phyloP scores from a whole-genome alignment of 2,888 invertebrate species.

The Mesochorus sp. region DNA sequence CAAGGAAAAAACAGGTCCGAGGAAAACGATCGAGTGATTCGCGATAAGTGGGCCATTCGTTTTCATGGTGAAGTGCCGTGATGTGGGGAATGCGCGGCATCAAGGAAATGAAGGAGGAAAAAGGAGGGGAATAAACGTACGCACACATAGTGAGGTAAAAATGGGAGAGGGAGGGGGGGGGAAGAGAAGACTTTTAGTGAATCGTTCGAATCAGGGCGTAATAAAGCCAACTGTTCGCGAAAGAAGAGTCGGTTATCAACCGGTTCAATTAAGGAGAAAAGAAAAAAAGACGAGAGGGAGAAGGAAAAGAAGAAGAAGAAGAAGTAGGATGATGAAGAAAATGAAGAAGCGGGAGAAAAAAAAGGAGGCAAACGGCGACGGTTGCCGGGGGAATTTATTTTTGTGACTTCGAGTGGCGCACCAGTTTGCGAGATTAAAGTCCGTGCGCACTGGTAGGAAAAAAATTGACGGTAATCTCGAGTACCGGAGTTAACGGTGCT shows the following conservation, averaged over 20 bases:
- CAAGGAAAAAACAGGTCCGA: slow-evolving; percentile 66
- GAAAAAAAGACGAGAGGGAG: slow-evolving; percentile 46
- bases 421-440: slow-evolving; percentile 63
- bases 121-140: not conserved
- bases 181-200: slow-evolving; percentile 34
- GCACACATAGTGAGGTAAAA: not conserved
- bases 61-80: slow-evolving; percentile 63
- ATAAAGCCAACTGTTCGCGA: slow-evolving; percentile 46
- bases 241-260: slow-evolving; percentile 31
- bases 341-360: slow-evolving; percentile 19
- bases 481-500: slow-evolving; percentile 38
- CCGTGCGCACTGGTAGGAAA: slow-evolving; percentile 20
- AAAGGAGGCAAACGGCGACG: slow-evolving; percentile 3
- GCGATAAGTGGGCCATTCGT: slow-evolving; percentile 72
- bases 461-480: slow-evolving; percentile 62
- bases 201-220: slow-evolving; percentile 50
- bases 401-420: slow-evolving; percentile 49
- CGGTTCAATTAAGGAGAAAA: slow-evolving; percentile 56
- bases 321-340: slow-evolving; percentile 8
- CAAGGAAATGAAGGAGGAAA: not conserved
- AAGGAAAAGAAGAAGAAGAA: slow-evolving; percentile 56
- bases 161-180: no score
- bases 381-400: slow-evolving; percentile 53
- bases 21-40: slow-evolving; percentile 71
- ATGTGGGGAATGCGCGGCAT: not conserved